These are phyloP conservation scores for Endotricha flammealis DNA, from an alignment of 2,888 invertebrate species.

Conservation along the genomic window DNA sequence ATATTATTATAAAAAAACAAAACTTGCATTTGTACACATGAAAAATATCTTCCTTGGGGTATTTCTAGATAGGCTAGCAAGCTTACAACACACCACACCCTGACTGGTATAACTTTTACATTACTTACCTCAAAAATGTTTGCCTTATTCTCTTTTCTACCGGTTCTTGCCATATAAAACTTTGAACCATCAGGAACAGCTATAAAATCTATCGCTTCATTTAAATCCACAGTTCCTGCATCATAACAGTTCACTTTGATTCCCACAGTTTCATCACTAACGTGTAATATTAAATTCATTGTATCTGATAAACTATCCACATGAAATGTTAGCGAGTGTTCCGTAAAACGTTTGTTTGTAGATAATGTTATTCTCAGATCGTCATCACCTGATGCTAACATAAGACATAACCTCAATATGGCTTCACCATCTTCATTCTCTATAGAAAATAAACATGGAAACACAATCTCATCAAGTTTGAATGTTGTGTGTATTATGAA, in stretches of 20 bases:
- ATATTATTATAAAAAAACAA: no score
- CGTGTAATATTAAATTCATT: not conserved
- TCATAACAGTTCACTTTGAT: conserved; percentile 2
- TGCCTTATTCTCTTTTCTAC: not conserved
- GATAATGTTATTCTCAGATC: conserved; percentile 20
- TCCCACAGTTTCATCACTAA: not conserved
- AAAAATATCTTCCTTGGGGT: no score
- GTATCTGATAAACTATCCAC: conserved; percentile 22
- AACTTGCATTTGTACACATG: no score
- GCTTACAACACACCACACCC: no score
- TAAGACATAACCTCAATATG: conserved; percentile 35
- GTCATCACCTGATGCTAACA: conserved; percentile 12
- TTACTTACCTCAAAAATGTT: not conserved
- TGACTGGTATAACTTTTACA: no score
- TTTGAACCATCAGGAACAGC: not conserved
- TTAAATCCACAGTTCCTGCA: not conserved
- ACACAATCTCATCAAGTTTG: conserved; percentile 26
- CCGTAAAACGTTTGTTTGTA: conserved; percentile 3
- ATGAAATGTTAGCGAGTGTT: conserved; percentile 20
- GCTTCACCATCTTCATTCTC: conserved; percentile 19
- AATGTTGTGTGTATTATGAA: conserved; percentile 42
- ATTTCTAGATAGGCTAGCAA: no score
- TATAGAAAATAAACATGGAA: conserved; percentile 46
- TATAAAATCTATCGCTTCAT: not conserved
- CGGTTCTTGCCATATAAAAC: not conserved